A percentile compares a stretch with the other conserved stretches of the same genome.
These are phyloP conservation scores for Hiodon tergisus DNA, from an alignment of 2,113 vertebrate genomes.

Conservation along the genomic window DNA sequence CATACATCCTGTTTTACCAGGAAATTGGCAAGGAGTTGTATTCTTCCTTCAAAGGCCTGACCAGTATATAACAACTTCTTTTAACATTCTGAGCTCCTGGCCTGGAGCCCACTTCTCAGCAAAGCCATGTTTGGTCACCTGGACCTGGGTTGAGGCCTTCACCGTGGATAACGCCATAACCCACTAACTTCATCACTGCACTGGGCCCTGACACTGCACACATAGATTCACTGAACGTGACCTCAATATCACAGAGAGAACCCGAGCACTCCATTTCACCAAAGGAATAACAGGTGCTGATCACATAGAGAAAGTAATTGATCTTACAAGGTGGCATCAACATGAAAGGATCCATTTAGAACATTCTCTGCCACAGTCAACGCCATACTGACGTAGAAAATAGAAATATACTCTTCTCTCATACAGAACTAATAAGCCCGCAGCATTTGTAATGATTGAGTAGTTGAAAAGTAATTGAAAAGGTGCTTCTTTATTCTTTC, in stretches of 20 bases:
- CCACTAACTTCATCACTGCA: background rate
- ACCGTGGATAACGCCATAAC: background rate
- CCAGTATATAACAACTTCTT: constrained; percentile 45
- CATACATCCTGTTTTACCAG: constrained; percentile 4
- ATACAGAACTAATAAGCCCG: background rate
- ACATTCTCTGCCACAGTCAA: no score
- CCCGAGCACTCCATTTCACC: background rate
- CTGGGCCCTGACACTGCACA: background rate
- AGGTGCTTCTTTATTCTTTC: background rate
- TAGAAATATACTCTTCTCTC: background rate
- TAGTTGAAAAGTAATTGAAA: no score
- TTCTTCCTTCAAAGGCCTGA: constrained; percentile 10
- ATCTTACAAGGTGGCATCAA: background rate
- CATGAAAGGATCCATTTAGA: background rate
- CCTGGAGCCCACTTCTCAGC: constrained; percentile 17
- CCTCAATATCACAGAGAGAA: background rate
- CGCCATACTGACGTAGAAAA: no score
- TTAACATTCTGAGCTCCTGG: constrained; percentile 50
- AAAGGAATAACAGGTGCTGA: background rate
- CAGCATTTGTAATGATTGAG: no score
- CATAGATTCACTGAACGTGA: background rate
- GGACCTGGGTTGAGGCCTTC: background rate
- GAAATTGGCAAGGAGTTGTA: background rate
- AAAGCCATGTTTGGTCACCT: constrained; percentile 15
- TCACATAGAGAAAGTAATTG: background rate